Evolutionary conservation across 1,140 invertebrate species (phyloP).

Genomic region (Ganaspis sp.): DNA sequence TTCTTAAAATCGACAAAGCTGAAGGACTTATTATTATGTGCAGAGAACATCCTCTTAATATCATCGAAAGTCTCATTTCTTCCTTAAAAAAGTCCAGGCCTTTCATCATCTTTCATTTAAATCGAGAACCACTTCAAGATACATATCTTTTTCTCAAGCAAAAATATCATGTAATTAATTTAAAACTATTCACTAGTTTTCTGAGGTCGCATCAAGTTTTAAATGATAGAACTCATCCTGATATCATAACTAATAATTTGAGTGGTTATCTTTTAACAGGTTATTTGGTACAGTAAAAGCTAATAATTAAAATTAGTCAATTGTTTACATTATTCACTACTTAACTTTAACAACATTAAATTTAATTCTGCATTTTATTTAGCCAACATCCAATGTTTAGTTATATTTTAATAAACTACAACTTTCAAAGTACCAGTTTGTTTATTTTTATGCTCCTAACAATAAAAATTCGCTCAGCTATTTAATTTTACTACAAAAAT

Average conservation of each 20-base stretch:
- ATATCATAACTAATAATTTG: constrained; percentile 85
- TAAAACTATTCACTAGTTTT: constrained; percentile 91
- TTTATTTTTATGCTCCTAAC: too few species aligned
- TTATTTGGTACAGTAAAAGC: constrained; percentile 73
- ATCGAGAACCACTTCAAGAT: constrained; percentile 88
- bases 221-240: constrained; percentile 89
- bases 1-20: constrained; percentile 79
- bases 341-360: too few species aligned
- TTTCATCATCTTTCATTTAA: constrained; percentile 88
- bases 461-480: too few species aligned
- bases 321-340: too few species aligned
- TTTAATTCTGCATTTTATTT: too few species aligned
- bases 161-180: constrained; percentile 81
- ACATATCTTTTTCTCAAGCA: constrained; percentile 86
- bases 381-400: too few species aligned
- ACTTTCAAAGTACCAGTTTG: too few species aligned
- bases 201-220: constrained; percentile 93
- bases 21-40: constrained; percentile 87
- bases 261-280: constrained; percentile 87
- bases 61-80: constrained; percentile 84
- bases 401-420: too few species aligned
- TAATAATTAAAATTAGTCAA: not conserved
- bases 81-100: constrained; percentile 87
- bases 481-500: too few species aligned
- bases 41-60: constrained; percentile 90